Evolutionary conservation across 2,888 invertebrate genomes (phyloP).

Genomic region (Athalia rosae): DNA sequence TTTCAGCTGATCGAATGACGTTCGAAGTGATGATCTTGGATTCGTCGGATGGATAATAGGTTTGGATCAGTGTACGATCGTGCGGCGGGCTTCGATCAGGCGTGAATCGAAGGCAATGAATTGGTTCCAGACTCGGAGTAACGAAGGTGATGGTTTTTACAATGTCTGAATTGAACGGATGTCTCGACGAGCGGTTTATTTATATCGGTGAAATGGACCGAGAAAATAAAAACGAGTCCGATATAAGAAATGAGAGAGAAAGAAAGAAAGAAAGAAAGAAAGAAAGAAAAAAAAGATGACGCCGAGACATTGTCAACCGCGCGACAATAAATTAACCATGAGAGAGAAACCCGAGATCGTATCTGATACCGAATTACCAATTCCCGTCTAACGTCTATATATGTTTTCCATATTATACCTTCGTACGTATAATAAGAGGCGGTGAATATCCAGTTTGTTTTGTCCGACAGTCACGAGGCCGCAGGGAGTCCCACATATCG

Average conservation of each 20-base stretch:
- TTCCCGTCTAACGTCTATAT: constrained; percentile 16
- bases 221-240: no score
- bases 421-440: constrained; percentile 10
- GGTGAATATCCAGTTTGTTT: constrained; percentile 21
- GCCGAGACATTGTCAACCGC: constrained; percentile 15
- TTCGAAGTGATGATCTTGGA: neutral
- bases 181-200: no score
- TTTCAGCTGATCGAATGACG: neutral
- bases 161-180: no score
- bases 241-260: neutral
- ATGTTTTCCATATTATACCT: no score
- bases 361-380: constrained; percentile 40
- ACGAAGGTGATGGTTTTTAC: no score
- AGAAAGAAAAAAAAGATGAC: neutral
- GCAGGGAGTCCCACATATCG: neutral
- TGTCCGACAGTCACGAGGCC: neutral
- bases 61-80: no score
- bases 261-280: no score
- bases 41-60: constrained; percentile 16
- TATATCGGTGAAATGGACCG: no score
- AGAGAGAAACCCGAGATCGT: constrained; percentile 30
- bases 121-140: neutral
- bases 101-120: constrained; percentile 22
- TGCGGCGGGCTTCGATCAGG: neutral
- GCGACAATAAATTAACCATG: neutral